Percentiles rank a stretch among this genome's conserved stretches.
Conservation (phyloP, 2,113 vertebrate species). For the western clawed frog (Xenopus tropicalis) region DNA sequence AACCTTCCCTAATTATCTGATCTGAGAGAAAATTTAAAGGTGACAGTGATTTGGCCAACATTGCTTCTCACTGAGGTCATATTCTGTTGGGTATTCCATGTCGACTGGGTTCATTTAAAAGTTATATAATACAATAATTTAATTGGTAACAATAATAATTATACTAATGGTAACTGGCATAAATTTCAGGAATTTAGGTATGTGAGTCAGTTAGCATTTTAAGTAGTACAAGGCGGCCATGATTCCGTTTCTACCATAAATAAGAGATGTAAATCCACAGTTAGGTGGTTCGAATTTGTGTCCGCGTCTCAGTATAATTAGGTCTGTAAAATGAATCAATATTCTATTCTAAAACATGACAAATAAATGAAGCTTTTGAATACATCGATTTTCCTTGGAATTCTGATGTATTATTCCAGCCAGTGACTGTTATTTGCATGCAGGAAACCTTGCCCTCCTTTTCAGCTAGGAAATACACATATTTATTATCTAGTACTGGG, state of each 20-base stretch:
- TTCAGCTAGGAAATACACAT: constrained; percentile 1
- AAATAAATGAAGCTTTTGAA: constrained; percentile 25
- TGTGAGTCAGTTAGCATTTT: no score
- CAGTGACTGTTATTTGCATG: constrained; percentile 14
- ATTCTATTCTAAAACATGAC: constrained; percentile 30
- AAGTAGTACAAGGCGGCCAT: not conserved
- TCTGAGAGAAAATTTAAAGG: no score
- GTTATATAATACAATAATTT: no score
- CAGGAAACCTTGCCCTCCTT: constrained; percentile 1
- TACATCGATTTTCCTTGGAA: constrained; percentile 20
- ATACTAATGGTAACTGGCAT: no score
- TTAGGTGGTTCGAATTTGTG: constrained; percentile 7
- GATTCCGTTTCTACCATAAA: not conserved
- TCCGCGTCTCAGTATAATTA: constrained; percentile 16
- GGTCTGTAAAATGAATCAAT: constrained; percentile 34
- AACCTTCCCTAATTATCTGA: no score
- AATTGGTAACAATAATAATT: no score
- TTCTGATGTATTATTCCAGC: constrained; percentile 1
- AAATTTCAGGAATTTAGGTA: no score
- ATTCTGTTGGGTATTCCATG: no score
- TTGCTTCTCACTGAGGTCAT: no score
- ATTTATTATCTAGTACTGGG: constrained; percentile 42
- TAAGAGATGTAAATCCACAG: constrained; percentile 4
- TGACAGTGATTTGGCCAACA: no score
- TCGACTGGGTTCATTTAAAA: no score